Percentiles rank a stretch among this genome's conserved stretches.
These are phyloP conservation scores for Scatophagus argus DNA, from an alignment of 2,113 vertebrate genomes.

Conservation along the genomic window DNA sequence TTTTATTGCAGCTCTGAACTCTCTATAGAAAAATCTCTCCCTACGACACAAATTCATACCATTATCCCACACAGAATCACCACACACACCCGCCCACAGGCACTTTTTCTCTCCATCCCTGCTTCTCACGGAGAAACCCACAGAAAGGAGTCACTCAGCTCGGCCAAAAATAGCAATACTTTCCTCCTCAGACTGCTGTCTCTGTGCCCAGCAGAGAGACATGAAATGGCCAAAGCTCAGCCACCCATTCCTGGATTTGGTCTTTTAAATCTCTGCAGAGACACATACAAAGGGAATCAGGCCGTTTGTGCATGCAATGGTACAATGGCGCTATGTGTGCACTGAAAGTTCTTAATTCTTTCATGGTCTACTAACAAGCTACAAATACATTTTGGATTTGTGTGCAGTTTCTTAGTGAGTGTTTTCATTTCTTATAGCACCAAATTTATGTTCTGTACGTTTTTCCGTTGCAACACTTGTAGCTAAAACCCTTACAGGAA, in stretches of 20 bases:
- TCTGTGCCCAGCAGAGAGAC: constrained; percentile 26
- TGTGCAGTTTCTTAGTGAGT: neutral
- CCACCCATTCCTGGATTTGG: constrained; percentile 39
- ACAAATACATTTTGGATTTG: constrained; percentile 6
- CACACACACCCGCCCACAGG: constrained; percentile 16
- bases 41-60: constrained; percentile 39
- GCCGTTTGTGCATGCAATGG: neutral
- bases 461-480: constrained; percentile 18
- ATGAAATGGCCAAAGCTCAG: constrained; percentile 46
- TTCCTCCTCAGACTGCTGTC: constrained; percentile 51
- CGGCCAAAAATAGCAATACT: constrained; percentile 57
- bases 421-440: neutral
- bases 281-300: constrained; percentile 38
- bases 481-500: constrained; percentile 19
- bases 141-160: constrained; percentile 41
- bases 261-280: constrained; percentile 30
- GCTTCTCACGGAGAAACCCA: constrained; percentile 18
- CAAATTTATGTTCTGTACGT: constrained; percentile 10
- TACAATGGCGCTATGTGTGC: neutral
- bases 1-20: constrained; percentile 55
- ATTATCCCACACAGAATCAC: constrained; percentile 44
- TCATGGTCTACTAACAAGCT: neutral
- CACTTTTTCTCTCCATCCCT: constrained; percentile 25
- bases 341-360: constrained; percentile 6
- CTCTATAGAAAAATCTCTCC: constrained; percentile 35